These are phyloP conservation scores for Drosophila setifemur DNA, from an alignment of 1,140 invertebrate species.

Conservation along the genomic window DNA sequence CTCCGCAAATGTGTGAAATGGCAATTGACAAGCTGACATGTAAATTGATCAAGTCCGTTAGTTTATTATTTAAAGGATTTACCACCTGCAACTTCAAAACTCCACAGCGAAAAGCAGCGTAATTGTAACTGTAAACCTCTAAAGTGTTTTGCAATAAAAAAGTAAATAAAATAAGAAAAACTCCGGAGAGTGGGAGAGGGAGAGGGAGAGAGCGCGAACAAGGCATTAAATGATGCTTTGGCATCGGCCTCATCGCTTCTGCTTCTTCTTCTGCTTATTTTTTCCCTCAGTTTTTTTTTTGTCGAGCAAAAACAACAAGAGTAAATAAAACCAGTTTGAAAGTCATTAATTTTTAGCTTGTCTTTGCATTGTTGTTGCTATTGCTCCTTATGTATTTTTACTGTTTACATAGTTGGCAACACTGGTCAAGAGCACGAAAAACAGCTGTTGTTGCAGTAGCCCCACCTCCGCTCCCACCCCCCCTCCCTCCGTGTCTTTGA, in stretches of 20 bases:
- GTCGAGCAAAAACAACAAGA: slow-evolving; percentile 19
- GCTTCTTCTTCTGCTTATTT: slow-evolving; percentile 23
- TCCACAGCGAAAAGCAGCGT: background rate
- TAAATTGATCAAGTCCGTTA: slow-evolving; percentile 30
- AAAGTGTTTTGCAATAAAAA: background rate
- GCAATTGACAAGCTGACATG: slow-evolving; percentile 27
- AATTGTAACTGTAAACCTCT: background rate
- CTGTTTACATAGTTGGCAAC: slow-evolving; percentile 52
- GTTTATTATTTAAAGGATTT: background rate
- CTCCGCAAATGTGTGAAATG: slow-evolving; percentile 23
- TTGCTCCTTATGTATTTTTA: slow-evolving; percentile 45
- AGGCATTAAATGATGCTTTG: slow-evolving; percentile 49
- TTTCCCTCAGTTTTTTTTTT: slow-evolving; percentile 14
- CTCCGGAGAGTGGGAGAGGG: too few species aligned
- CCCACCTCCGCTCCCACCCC: background rate
- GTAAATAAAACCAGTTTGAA: slow-evolving; percentile 71
- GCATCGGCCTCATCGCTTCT: slow-evolving; percentile 29
- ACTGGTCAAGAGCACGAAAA: slow-evolving; percentile 39
- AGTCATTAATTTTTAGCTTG: slow-evolving; percentile 64
- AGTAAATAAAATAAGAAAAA: background rate
- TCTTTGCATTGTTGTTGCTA: slow-evolving; percentile 58
- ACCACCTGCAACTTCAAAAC: background rate
- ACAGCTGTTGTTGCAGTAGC: slow-evolving; percentile 32
- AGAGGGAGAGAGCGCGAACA: slow-evolving; percentile 20
- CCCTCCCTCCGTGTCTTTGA: background rate